Percentiles rank a stretch among this genome's conserved stretches.
These are phyloP conservation scores for Lampris megalopsis DNA, from an alignment of 2,113 vertebrate genomes.

Conservation along the genomic window DNA sequence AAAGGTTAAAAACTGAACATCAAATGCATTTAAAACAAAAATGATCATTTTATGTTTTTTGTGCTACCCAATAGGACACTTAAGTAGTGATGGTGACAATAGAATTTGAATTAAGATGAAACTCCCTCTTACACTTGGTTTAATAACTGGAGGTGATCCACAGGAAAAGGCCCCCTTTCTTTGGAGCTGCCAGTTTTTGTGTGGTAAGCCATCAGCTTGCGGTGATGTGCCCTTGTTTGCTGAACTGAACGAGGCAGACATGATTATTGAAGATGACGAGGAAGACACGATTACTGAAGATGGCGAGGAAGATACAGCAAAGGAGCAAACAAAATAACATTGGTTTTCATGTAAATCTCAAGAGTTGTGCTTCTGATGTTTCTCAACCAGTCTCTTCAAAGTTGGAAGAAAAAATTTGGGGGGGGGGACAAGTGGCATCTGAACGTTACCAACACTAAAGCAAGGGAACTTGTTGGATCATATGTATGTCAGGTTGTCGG, in stretches of 20 bases:
- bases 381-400: neutral
- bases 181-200: conserved; percentile 23
- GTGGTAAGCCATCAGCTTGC: conserved; percentile 47
- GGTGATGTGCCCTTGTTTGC: conserved; percentile 53
- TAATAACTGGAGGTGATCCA: conserved; percentile 33
- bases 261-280: conserved; percentile 18
- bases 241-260: conserved; percentile 15
- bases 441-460: neutral
- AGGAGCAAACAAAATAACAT: neutral
- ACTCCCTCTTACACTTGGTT: conserved; percentile 19
- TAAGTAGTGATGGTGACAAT: conserved; percentile 6
- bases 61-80: neutral
- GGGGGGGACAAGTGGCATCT: neutral
- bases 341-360: neutral
- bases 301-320: no score
- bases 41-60: no score
- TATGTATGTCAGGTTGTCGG: conserved; percentile 30
- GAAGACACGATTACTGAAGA: neutral
- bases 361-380: neutral
- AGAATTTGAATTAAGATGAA: neutral
- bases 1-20: no score
- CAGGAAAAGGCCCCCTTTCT: conserved; percentile 6
- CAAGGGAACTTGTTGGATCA: conserved; percentile 7
- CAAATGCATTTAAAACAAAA: no score
- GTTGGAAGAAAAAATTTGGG: neutral